Evolutionary conservation across 1,140 invertebrate species (phyloP).

Genomic region (Glossosoma conforme): DNA sequence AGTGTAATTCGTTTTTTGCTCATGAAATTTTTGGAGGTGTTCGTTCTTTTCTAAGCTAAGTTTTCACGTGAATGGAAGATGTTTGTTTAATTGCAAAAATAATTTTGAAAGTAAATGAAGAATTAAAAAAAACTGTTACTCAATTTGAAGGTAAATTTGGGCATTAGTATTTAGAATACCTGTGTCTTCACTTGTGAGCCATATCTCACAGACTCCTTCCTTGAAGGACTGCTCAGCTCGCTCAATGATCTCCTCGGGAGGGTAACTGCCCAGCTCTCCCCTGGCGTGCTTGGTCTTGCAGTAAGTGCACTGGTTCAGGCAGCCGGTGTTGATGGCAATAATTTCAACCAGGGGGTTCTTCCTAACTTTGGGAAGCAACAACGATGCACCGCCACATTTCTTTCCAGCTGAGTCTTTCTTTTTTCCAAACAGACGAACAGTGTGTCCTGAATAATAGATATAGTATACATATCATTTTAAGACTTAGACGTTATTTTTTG

Average conservation of each 20-base stretch:
- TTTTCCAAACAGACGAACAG: constrained; percentile 75
- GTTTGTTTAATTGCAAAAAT: no score
- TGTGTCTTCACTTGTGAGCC: constrained; percentile 97
- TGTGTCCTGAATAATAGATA: constrained; percentile 55
- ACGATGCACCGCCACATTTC: constrained; percentile 80
- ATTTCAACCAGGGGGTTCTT: constrained; percentile 97
- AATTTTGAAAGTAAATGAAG: no score
- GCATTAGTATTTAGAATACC: no score
- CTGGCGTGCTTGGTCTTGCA: constrained; percentile 98
- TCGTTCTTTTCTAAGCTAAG: no score
- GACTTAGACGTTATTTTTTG: not conserved
- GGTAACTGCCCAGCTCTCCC: constrained; percentile 92
- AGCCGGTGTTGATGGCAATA: constrained; percentile 96
- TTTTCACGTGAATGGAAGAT: no score
- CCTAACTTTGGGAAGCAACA: constrained; percentile 88
- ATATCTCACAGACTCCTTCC: constrained; percentile 96
- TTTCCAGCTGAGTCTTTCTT: constrained; percentile 77
- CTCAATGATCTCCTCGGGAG: constrained; percentile 75
- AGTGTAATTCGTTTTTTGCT: no score
- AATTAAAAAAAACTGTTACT: no score
- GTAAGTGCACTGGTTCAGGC: constrained; percentile 97
- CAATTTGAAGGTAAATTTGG: no score
- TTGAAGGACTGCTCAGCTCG: constrained; percentile 78
- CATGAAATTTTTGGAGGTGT: no score
- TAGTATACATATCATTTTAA: not conserved